Evolutionary conservation across 1,140 invertebrate genomes (phyloP).

Genomic region (Papilio glaucus): DNA sequence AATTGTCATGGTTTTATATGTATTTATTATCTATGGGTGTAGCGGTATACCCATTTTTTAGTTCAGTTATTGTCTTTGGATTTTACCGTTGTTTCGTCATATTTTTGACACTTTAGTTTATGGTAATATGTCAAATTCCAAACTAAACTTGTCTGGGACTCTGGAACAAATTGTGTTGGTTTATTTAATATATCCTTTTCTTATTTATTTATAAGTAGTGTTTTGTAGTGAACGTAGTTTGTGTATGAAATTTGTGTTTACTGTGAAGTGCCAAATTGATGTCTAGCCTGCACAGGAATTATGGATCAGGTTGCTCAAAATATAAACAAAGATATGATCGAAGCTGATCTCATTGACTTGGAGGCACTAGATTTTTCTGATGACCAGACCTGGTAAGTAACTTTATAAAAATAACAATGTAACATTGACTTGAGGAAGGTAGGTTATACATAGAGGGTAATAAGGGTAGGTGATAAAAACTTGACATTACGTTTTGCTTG

Average conservation of each 20-base stretch:
- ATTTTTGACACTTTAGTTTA: constrained; percentile 71
- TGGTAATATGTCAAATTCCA: constrained; percentile 77
- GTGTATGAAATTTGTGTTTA: constrained; percentile 70
- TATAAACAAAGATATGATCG: constrained; percentile 83
- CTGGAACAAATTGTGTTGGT: constrained; percentile 71
- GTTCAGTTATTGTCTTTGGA: constrained; percentile 58
- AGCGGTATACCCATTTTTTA: too few relatives aligned
- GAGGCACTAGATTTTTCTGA: constrained; percentile 78
- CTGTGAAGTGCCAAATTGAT: constrained; percentile 79
- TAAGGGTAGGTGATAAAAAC: constrained; percentile 20
- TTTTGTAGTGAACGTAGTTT: constrained; percentile 71
- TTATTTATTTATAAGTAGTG: constrained; percentile 70
- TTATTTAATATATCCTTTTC: constrained; percentile 68
- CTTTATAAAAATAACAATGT: neutral
- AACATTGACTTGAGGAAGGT: neutral
- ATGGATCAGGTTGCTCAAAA: constrained; percentile 81
- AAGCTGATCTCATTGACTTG: constrained; percentile 81
- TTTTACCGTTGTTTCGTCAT: constrained; percentile 72
- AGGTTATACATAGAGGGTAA: neutral
- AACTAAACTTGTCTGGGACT: constrained; percentile 74
- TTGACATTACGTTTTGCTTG: neutral
- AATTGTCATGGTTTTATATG: too few relatives aligned
- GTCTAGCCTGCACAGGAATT: constrained; percentile 68
- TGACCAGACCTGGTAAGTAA: constrained; percentile 78
- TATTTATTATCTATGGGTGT: too few relatives aligned